Evolutionary conservation across 1,140 invertebrate species (phyloP).

Genomic region (Hyphantria cunea): DNA sequence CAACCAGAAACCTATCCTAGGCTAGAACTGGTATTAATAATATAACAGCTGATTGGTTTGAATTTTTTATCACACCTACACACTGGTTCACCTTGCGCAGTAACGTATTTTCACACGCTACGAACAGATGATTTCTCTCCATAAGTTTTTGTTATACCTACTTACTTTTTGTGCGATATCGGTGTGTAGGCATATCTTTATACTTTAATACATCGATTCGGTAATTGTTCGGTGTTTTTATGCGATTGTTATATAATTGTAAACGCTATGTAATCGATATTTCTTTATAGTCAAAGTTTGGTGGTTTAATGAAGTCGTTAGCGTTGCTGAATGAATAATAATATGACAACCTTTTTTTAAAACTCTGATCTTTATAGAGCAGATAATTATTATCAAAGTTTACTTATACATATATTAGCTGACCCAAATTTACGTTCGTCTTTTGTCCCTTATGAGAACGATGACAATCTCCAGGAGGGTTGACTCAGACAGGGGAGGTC

Average conservation of each 20-base stretch:
- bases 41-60: constrained; percentile 20
- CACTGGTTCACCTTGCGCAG: constrained; percentile 55
- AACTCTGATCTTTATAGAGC: too few species aligned
- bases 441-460: not conserved
- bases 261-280: too few species aligned
- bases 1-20: not conserved
- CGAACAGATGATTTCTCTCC: constrained; percentile 40
- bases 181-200: not conserved
- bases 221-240: not conserved
- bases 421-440: too few species aligned
- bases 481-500: not conserved
- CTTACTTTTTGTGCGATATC: constrained; percentile 2
- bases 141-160: constrained; percentile 28
- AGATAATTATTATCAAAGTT: too few species aligned
- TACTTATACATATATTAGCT: too few species aligned
- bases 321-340: not conserved
- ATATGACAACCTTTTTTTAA: not conserved
- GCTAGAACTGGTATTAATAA: constrained; percentile 1
- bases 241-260: not conserved
- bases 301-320: not conserved
- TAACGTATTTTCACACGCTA: constrained; percentile 67
- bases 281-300: not conserved
- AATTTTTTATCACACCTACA: constrained; percentile 37
- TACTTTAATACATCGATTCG: not conserved
- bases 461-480: not conserved